phyloP scores from a whole-genome alignment of 2,797 vertebrate species.

The Falco novaeseelandiae region DNA sequence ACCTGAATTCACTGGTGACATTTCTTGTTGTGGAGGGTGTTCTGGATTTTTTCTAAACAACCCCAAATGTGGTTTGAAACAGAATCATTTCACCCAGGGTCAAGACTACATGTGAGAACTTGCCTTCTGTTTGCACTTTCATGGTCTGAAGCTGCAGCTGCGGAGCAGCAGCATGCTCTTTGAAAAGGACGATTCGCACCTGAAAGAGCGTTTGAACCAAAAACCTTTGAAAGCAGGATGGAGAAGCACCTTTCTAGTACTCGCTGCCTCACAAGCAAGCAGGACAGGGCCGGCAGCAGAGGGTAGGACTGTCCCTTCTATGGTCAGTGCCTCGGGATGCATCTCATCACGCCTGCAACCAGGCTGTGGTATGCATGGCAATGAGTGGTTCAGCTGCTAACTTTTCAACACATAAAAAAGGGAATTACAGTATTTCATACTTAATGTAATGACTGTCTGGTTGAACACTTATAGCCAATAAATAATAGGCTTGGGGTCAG shows the following conservation, averaged over 20 bases:
- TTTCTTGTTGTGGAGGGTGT: neutral
- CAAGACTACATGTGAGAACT: neutral
- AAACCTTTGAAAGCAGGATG: neutral
- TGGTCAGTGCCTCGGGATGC: neutral
- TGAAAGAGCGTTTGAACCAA: neutral
- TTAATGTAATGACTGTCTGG: neutral
- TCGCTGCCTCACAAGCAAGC: neutral
- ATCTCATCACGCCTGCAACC: accelerated
- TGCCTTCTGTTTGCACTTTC: neutral
- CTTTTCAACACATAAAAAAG: neutral
- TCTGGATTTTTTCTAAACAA: neutral
- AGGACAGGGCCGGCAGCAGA: neutral
- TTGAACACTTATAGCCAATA: neutral
- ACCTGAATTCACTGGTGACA: neutral
- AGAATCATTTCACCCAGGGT: neutral
- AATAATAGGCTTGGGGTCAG: neutral
- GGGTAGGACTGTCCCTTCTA: accelerated
- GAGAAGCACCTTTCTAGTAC: accelerated
- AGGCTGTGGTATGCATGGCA: neutral
- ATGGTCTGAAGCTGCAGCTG: neutral
- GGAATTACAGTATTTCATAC: neutral
- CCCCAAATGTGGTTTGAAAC: neutral
- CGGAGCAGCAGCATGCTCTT: neutral
- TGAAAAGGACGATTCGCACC: neutral
- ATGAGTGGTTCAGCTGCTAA: neutral